These are phyloP conservation scores for Drepana arcuata DNA, from an alignment of 1,140 invertebrate genomes.

Conservation along the genomic window DNA sequence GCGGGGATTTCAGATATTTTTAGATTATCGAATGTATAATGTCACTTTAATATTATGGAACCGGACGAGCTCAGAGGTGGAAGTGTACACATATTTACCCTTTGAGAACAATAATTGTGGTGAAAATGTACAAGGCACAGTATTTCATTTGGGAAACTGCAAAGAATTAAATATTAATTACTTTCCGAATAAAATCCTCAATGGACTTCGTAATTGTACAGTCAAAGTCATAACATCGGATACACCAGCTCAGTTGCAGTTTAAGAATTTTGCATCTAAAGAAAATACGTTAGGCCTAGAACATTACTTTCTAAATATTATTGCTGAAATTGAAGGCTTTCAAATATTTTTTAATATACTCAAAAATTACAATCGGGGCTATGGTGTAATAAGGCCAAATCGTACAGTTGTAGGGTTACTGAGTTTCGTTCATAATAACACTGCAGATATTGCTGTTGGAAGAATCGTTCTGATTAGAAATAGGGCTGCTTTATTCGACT, in stretches of 20 bases:
- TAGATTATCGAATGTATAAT: constrained; percentile 17
- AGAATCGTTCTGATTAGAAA: constrained; percentile 24
- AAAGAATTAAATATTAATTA: constrained; percentile 5
- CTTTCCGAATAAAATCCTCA: constrained; percentile 16
- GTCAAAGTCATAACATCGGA: constrained; percentile 22
- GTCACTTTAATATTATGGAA: constrained; percentile 15
- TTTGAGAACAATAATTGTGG: constrained; percentile 23
- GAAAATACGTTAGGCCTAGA: constrained; percentile 21
- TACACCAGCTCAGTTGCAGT: no score
- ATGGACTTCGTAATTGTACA: constrained; percentile 17
- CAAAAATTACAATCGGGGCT: constrained; percentile 4
- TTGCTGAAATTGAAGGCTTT: constrained; percentile 16
- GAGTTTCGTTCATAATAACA: constrained; percentile 11
- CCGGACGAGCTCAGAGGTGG: constrained; percentile 5
- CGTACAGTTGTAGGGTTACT: constrained; percentile 24
- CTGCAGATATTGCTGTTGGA: constrained; percentile 24
- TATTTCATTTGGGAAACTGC: constrained; percentile 18
- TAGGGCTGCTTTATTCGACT: constrained; percentile 25
- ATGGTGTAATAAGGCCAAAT: constrained; percentile 29
- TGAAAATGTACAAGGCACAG: constrained; percentile 6
- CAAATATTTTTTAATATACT: constrained; percentile 12
- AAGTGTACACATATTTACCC: constrained; percentile 23
- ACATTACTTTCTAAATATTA: constrained; percentile 24
- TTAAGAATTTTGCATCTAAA: no score
- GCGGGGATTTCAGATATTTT: constrained; percentile 13